These are phyloP conservation scores for Brachypalpus laphriformis DNA, from an alignment of 2,888 invertebrate genomes.

Conservation along the genomic window DNA sequence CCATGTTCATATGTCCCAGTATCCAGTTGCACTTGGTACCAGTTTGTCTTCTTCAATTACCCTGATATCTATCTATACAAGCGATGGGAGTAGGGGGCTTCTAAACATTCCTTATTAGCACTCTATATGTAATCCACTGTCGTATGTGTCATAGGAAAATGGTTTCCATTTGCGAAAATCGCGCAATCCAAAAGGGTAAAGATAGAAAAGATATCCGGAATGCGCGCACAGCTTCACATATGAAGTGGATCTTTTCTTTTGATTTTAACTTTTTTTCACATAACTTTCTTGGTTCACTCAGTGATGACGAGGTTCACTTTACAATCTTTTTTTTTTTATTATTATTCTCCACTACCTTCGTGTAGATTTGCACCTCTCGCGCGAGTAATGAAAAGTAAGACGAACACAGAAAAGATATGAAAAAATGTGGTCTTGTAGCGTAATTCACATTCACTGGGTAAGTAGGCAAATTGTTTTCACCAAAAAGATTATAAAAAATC, in stretches of 20 bases:
- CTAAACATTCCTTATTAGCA: constrained; percentile 39
- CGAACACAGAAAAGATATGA: constrained; percentile 37
- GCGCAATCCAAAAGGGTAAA: constrained; percentile 53
- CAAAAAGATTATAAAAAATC: constrained; percentile 39
- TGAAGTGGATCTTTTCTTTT: constrained; percentile 37
- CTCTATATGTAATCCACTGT: constrained; percentile 26
- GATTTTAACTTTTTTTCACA: constrained; percentile 36
- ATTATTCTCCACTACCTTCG: constrained; percentile 33
- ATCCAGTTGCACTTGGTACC: constrained; percentile 42
- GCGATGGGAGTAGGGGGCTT: not conserved
- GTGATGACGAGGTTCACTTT: constrained; percentile 56
- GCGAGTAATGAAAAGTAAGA: constrained; percentile 51
- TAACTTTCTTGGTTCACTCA: constrained; percentile 70
- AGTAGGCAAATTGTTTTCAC: constrained; percentile 75
- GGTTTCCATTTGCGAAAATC: constrained; percentile 35
- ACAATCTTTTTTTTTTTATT: constrained; percentile 24
- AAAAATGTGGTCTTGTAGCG: constrained; percentile 57
- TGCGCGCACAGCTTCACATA: constrained; percentile 46
- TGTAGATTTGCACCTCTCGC: constrained; percentile 56
- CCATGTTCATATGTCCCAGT: constrained; percentile 20
- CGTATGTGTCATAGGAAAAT: constrained; percentile 24
- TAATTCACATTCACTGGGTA: constrained; percentile 75
- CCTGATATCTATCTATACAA: not conserved
- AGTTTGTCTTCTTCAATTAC: constrained; percentile 49
- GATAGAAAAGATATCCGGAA: constrained; percentile 59